Base-by-base conservation (phyloP, 2,888 invertebrate species). In the Emmelina monodactyla region DNA sequence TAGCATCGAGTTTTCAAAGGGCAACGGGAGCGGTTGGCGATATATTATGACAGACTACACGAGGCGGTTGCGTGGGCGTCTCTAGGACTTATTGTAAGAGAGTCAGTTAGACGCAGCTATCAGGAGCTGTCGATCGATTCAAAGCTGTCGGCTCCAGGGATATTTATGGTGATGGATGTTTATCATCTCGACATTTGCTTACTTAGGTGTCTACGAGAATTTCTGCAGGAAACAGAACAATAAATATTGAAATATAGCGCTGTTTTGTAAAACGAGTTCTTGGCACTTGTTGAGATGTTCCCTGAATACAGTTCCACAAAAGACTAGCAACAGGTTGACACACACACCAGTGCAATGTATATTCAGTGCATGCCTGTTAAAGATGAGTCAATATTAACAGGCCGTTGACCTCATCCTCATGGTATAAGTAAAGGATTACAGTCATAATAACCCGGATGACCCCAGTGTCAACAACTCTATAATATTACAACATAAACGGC, bases 321-420 rank as follows among this genome's bases (percentile, higher is more conserved):
- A n/a, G n/a, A n/a, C n/a, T n/a, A n/a, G n/a, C n/a, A n/a, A n/a
- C n/a, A n/a, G n/a, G n/a, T n/a, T n/a, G n/a, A n/a, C n/a, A n/a
- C n/a, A n/a, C n/a, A n/a, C n/a, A n/a, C n/a, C n/a, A n/a, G 9
- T 25, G 50, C 42, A 43, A 40, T 62, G 58, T 70, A 53, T 66
- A 44, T 51, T 59, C 55, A 68, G 57, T 58, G 55, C 62, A 57
- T 68, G 55, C 65, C 63, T 55, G 49, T 43, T 46, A 47, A 53
- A 61, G 64, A 65, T 63, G 62, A 65, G 67, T 72, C 64, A 75
- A 75, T 72, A 73, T 73, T 72, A 58, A 60, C 55, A 59, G 72
- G 69, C 70, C 57, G 53, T 56, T 56, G 72, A 71, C 65, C 70
- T 46, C 46, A 53, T 54, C 61, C 59, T 58, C 56, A 58, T 57